Evolutionary conservation across 2,797 vertebrate genomes (phyloP).

Genomic region (Poeciliopsis paucimaculata): DNA sequence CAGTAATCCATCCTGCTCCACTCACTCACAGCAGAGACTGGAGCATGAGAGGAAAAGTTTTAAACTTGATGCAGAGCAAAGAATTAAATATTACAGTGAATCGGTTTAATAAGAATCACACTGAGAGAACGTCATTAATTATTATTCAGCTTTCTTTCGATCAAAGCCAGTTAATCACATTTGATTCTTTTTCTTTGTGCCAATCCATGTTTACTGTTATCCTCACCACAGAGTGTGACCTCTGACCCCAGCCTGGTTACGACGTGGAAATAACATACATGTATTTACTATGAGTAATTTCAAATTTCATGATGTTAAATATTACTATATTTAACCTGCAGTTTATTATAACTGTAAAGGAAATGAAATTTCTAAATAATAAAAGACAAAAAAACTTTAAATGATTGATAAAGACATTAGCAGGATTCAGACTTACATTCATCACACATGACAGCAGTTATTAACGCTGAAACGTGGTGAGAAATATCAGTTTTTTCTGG

Average conservation of each 20-base stretch:
- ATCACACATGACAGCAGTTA: not conserved
- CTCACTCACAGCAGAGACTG: not conserved
- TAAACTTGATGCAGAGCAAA: not conserved
- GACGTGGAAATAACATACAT: not conserved
- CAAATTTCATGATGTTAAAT: not conserved
- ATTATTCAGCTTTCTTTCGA: not conserved
- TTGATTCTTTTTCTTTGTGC: not conserved
- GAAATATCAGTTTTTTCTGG: conserved; percentile 2
- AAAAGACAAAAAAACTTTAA: not conserved
- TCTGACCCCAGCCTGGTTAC: not conserved
- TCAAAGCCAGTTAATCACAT: not conserved
- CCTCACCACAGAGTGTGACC: not conserved
- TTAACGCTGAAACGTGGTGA: not conserved
- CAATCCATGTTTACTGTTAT: not conserved
- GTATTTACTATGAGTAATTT: not conserved
- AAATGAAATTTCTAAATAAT: not conserved
- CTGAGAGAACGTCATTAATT: not conserved
- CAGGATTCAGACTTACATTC: not conserved
- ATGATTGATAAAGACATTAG: not conserved
- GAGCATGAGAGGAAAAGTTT: not conserved
- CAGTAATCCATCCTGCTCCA: not conserved
- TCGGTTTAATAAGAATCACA: not conserved
- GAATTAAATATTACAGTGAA: not conserved
- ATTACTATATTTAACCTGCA: not conserved
- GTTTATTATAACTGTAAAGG: not conserved